These are phyloP conservation scores for Pogoniulus pusillus DNA, from an alignment of 2,797 vertebrate species.

Conservation along the genomic window DNA sequence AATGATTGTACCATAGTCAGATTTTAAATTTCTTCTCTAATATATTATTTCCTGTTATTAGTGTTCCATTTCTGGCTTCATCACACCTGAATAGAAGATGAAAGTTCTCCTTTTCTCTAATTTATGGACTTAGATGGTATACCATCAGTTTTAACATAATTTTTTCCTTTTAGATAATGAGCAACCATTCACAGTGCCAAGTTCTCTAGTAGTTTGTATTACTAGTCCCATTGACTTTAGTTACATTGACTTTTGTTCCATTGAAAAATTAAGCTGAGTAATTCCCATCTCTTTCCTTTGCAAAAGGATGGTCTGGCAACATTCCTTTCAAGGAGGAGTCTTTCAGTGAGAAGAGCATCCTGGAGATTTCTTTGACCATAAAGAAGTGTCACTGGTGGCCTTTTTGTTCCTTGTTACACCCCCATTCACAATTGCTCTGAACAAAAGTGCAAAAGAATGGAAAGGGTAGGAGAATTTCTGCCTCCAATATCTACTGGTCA, in stretches of 20 bases:
- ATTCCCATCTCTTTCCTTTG: background rate
- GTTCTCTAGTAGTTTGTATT: background rate
- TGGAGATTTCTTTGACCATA: no score
- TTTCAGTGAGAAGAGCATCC: background rate
- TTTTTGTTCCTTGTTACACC: no score
- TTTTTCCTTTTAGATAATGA: background rate
- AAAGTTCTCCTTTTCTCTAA: background rate
- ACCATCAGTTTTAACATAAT: background rate
- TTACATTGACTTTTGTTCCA: background rate
- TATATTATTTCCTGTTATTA: background rate
- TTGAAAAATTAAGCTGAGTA: background rate
- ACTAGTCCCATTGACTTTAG: no score
- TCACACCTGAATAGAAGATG: background rate
- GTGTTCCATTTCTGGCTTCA: background rate
- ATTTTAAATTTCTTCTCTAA: background rate
- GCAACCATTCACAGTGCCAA: background rate
- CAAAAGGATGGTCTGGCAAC: background rate
- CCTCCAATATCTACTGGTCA: background rate
- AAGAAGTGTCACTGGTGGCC: no score
- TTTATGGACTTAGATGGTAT: background rate
- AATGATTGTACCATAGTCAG: background rate
- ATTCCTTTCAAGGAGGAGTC: background rate
- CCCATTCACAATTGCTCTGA: no score
- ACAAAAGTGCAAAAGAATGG: background rate
- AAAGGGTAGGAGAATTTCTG: background rate